Conservation (phyloP, 2,888 invertebrate species). For the Sepioteuthis lessoniana region DNA sequence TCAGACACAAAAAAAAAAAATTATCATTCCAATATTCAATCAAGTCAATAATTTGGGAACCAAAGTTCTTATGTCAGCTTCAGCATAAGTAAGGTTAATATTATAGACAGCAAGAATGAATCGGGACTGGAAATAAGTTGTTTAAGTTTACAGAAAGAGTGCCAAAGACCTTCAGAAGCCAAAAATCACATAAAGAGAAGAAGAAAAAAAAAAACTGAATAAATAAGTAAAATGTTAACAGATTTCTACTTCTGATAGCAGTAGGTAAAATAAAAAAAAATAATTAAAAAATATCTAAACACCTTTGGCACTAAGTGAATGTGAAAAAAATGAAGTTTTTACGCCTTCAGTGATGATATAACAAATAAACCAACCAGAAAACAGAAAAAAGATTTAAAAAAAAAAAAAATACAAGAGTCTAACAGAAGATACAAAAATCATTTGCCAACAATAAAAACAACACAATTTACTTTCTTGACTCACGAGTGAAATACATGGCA, state of each 20-base stretch:
- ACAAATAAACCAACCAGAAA: not conserved
- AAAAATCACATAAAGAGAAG: not conserved
- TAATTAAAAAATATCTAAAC: not conserved
- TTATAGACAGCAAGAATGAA: not conserved
- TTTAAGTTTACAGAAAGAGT: not conserved
- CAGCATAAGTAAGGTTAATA: not conserved
- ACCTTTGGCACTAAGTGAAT: not conserved
- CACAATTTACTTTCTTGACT: not conserved
- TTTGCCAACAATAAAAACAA: not conserved
- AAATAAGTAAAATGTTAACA: not conserved
- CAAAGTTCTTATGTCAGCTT: not conserved
- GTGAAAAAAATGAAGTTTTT: not conserved
- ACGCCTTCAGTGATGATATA: not conserved
- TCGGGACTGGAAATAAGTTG: not conserved
- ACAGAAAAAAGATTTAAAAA: not conserved
- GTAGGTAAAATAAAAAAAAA: not conserved
- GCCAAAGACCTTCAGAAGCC: slow-evolving; percentile 17
- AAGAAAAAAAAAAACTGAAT: not conserved
- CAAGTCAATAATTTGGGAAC: slow-evolving; percentile 9
- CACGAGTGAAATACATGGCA: not conserved
- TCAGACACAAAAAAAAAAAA: not conserved
- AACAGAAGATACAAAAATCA: not conserved
- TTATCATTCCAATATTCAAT: not conserved
- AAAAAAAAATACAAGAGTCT: not conserved
- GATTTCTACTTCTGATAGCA: not conserved